Evolutionary conservation across 2,888 invertebrate genomes (phyloP), one percentile per base, ranked within the genome.

Genomic region (Coelinius sp.): DNA sequence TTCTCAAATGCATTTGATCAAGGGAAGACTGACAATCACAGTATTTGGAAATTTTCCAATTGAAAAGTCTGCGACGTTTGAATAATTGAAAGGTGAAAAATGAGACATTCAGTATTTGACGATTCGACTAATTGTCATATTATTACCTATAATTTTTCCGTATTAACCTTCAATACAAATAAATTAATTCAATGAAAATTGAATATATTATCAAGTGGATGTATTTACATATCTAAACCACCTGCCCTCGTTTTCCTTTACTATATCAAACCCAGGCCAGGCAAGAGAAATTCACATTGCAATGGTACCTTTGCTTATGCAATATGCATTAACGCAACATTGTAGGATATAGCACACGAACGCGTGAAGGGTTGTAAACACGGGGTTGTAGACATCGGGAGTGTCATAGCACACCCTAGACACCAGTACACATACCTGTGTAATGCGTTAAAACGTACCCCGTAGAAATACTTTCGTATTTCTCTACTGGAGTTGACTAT

Each of bases 321-420:
- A 70, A 64, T 64, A 64, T 70, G 70, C 70, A 70, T 64, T 70
- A 64, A 70, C 70, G 70, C 70, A 70, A n/a, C 53, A 52, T 53
- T 31, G 25, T 20, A 38, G 38, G 38, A 35, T 14, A 27, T 56
- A 31, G 31, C 38, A 63, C 38, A 27, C 25, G 41, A 31, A 64
- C 41, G 49, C 56, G 62, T 20, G 38, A 70, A n/a, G 31, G 24
- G 63, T 38, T 56, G 70, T 65, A 70, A 70, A 59, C 65, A 65
- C 65, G n/a, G 56, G 44, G 56, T 65, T 56, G 44, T 49, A 64
- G 46, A 64, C 52, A 64, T 52, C 38, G 8, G 17, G 38, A 31
- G 59, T 70, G 56, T 59, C 31, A 20, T 53, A 66, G 41, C 27
- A 65, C 25, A 66, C 65, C 56, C 70, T 25, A 24, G 25, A 41